phyloP scores from a whole-genome alignment of 2,888 invertebrate species.

The Lutraria lutraria region DNA sequence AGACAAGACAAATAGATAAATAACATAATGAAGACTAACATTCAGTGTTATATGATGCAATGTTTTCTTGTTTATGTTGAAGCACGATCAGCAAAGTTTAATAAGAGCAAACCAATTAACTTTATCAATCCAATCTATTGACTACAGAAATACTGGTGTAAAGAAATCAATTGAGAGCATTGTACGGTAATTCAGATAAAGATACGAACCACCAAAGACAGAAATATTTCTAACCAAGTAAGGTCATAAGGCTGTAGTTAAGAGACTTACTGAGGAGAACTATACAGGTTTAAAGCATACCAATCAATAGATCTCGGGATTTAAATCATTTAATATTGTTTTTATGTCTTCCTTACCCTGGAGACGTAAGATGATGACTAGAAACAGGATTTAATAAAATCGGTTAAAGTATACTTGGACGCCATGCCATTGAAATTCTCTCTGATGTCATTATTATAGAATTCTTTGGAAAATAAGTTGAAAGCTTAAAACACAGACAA shows the following conservation, averaged over 20 bases:
- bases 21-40: background rate
- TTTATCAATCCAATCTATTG: background rate
- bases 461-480: too few relatives aligned
- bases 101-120: background rate
- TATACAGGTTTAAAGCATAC: background rate
- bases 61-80: background rate
- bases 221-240: background rate
- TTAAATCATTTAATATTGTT: too few relatives aligned
- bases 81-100: background rate
- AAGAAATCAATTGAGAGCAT: constrained; percentile 3
- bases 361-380: too few relatives aligned
- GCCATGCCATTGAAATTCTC: too few relatives aligned
- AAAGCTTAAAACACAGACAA: too few relatives aligned
- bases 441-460: too few relatives aligned
- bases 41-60: background rate
- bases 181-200: background rate
- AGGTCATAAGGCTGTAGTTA: background rate
- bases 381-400: too few relatives aligned
- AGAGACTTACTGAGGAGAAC: background rate
- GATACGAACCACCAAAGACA: constrained; percentile 7
- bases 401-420: too few relatives aligned
- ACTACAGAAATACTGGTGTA: background rate
- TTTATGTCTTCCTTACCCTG: too few relatives aligned
- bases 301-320: background rate
- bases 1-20: background rate